Evolutionary conservation across 2,113 vertebrate genomes (phyloP).

Genomic region (human): DNA sequence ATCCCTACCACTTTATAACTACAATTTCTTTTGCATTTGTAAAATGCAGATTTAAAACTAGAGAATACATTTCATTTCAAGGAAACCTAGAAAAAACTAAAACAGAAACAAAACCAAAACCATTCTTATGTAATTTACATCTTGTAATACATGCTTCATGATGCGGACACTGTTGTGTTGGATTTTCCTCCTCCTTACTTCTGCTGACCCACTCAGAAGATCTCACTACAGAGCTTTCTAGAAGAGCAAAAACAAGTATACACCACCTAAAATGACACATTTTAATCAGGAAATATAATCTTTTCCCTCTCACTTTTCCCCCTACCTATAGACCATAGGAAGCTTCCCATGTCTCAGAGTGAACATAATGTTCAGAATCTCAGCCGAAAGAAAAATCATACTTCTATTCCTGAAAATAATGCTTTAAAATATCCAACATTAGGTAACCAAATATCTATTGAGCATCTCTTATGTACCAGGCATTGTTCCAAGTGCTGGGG

Average conservation of each 20-base stretch:
- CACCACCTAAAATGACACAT: neutral
- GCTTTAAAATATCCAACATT: neutral
- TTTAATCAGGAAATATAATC: neutral
- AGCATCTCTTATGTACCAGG: neutral
- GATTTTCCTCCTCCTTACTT: neutral
- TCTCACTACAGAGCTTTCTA: neutral
- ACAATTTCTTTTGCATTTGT: neutral
- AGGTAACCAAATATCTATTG: neutral
- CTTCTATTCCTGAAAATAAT: neutral
- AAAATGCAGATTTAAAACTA: slow-evolving; percentile 6
- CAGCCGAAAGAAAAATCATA: neutral
- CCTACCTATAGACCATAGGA: neutral
- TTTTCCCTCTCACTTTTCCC: neutral
- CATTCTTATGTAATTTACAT: neutral
- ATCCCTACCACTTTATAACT: neutral
- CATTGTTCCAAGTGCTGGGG: neutral
- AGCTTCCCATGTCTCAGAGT: neutral
- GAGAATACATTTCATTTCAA: neutral
- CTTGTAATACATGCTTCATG: neutral
- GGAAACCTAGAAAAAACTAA: neutral
- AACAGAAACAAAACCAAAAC: neutral
- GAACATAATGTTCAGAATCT: neutral
- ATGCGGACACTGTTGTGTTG: neutral
- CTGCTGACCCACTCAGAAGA: neutral
- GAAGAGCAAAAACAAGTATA: neutral